These are phyloP conservation scores for Himalopsyche anomala DNA, from an alignment of 2,888 invertebrate genomes.

Conservation along the genomic window DNA sequence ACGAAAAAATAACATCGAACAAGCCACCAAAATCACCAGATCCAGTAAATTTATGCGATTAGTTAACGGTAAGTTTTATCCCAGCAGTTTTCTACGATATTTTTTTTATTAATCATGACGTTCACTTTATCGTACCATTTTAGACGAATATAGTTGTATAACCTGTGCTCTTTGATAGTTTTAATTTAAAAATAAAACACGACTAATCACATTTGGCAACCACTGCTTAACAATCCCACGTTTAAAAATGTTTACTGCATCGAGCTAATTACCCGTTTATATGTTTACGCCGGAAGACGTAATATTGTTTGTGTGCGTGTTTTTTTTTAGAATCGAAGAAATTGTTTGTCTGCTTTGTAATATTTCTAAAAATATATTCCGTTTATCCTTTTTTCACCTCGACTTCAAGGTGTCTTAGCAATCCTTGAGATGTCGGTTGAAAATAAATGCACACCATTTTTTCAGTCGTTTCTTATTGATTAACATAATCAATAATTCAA, in stretches of 20 bases:
- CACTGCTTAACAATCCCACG: conserved; percentile 43
- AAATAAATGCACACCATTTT: not conserved
- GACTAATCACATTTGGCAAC: not conserved
- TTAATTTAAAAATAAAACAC: too few relatives aligned
- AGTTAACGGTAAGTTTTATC: too few relatives aligned
- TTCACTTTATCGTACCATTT: too few relatives aligned
- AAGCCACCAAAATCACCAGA: too few relatives aligned
- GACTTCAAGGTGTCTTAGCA: not conserved
- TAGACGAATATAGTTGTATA: too few relatives aligned
- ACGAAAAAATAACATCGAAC: too few relatives aligned
- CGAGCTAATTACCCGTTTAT: conserved; percentile 51
- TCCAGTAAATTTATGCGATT: too few relatives aligned
- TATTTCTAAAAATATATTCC: conserved; percentile 26
- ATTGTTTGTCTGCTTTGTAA: conserved; percentile 27
- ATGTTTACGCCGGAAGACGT: conserved; percentile 48
- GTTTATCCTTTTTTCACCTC: conserved; percentile 33
- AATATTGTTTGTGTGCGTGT: not conserved
- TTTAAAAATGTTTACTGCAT: conserved; percentile 24
- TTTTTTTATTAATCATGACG: too few relatives aligned
- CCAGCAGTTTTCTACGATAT: too few relatives aligned
- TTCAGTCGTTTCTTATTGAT: too few relatives aligned
- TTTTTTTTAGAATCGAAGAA: conserved; percentile 1
- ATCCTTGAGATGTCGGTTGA: not conserved
- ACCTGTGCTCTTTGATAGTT: too few relatives aligned
- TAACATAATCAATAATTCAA: too few relatives aligned